Conservation (phyloP, 2,888 invertebrate genomes). For the Xanthostigma xanthostigma region DNA sequence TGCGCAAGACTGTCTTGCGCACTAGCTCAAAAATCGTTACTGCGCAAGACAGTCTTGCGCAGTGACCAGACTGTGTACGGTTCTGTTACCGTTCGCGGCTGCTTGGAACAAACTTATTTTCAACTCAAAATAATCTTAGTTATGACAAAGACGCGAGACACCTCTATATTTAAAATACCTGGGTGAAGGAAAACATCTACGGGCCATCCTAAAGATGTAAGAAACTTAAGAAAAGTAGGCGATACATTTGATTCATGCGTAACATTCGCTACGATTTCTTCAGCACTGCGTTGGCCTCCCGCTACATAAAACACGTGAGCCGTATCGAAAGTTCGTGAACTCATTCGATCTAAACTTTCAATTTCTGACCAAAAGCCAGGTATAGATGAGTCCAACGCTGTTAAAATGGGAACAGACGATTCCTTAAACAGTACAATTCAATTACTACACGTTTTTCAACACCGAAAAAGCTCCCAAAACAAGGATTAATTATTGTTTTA, state of each 20-base stretch:
- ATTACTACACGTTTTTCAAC: too few relatives aligned
- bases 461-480: too few relatives aligned
- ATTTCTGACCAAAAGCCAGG: conserved; percentile 66
- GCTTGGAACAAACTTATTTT: too few relatives aligned
- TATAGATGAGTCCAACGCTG: conserved; percentile 53
- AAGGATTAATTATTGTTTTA: too few relatives aligned
- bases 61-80: too few relatives aligned
- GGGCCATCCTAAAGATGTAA: conserved; percentile 72
- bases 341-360: conserved; percentile 69
- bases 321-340: conserved; percentile 77
- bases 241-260: conserved; percentile 32
- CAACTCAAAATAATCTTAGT: too few relatives aligned
- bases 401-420: conserved; percentile 37
- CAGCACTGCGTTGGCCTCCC: conserved; percentile 61
- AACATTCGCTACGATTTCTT: conserved; percentile 70
- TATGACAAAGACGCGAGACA: too few relatives aligned
- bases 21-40: too few relatives aligned
- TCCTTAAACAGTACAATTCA: conserved; percentile 10
- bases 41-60: too few relatives aligned
- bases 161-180: conserved; percentile 32
- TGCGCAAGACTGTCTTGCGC: too few relatives aligned
- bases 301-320: conserved; percentile 90
- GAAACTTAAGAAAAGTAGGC: conserved; percentile 37
- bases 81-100: too few relatives aligned
- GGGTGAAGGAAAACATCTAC: conserved; percentile 75